Evolutionary conservation across 2,113 vertebrate species (phyloP), one percentile per base, ranked within the genome.

Genomic region (Platysternon megacephalum): DNA sequence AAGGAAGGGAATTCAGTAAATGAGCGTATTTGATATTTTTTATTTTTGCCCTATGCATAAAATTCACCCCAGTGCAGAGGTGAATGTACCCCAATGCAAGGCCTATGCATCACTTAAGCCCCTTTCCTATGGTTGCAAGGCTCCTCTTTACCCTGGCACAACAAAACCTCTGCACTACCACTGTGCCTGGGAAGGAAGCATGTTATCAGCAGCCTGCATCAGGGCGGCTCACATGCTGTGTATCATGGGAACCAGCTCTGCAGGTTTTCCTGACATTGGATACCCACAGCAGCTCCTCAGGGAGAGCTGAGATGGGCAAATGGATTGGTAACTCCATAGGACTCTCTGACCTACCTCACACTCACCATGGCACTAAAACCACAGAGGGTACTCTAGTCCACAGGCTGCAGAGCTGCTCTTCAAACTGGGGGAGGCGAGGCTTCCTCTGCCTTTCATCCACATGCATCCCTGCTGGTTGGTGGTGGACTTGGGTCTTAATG

Each of bases 241-340:
- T 7, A 76, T 1, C 44, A 86, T 14, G n/a, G 8, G 22, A 3
- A 0, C 0, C 52, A 24, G 8, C 6, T 56, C 11, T 2, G 72
- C 17, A 3, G 74, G 2, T 2, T 2, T 89, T 91, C 19, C 32
- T 39, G 5, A 76, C 86, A 46, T 76, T 44, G 4, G 1, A n/a
- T 6, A 48, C 74, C n/a, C 1, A 28, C 2, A 29, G 1, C 65
- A 86, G 22, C 5, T n/a, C 32, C 22, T 10, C 26, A 58, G 26
- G 56, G 11, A 72, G 2, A 2, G 2, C 7, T 72, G 5, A 42
- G 2, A 32, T 5, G 3, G 5, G 7, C 65, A 83, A 3, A 7
- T 51, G 48, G 5, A 21, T 32, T 78, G 48, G 85, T 61, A 81
- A 8, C 1, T 55, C 58, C n/a, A 9, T 28, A 68, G 79, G 89